Conservation (phyloP, 2,113 vertebrate species). For the Siniperca chuatsi region DNA sequence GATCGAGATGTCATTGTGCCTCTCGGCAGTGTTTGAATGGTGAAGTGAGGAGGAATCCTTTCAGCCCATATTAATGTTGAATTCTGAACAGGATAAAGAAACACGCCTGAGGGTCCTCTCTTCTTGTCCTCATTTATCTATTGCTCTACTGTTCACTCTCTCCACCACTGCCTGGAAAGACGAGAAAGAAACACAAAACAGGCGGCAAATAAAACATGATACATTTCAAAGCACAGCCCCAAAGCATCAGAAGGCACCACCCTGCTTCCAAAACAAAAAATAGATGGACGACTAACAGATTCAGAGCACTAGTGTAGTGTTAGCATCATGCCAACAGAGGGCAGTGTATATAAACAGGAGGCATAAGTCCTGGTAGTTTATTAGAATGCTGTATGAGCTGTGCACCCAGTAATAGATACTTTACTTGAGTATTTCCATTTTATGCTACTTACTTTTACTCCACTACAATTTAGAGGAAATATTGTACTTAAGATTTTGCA, state of each 20-base stretch:
- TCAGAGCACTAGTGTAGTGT: slow-evolving; percentile 35
- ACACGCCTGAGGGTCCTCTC: slow-evolving; percentile 50
- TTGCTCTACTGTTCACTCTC: slow-evolving; percentile 40
- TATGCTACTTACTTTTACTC: neutral
- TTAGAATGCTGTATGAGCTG: neutral
- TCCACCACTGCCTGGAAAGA: slow-evolving; percentile 48
- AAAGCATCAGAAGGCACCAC: slow-evolving; percentile 38
- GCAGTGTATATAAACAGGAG: slow-evolving; percentile 49
- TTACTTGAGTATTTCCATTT: neutral
- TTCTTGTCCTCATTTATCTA: slow-evolving; percentile 69
- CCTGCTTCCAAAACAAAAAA: slow-evolving; percentile 29
- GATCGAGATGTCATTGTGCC: slow-evolving; percentile 64
- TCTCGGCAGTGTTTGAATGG: slow-evolving; percentile 63
- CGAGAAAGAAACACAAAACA: slow-evolving; percentile 45
- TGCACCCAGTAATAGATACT: neutral
- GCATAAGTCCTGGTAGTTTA: neutral
- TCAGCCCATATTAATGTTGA: slow-evolving; percentile 79
- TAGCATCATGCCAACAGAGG: slow-evolving; percentile 51
- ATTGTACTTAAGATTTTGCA: neutral
- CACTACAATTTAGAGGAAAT: neutral
- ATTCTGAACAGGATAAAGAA: slow-evolving; percentile 69
- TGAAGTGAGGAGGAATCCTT: slow-evolving; percentile 73
- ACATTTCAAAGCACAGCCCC: slow-evolving; percentile 60
- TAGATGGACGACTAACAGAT: slow-evolving; percentile 18
- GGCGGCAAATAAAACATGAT: slow-evolving; percentile 50